Percentiles rank a stretch among this genome's conserved stretches.
Conservation (phyloP, 2,888 invertebrate genomes). For the Chaitophorus viminalis region DNA sequence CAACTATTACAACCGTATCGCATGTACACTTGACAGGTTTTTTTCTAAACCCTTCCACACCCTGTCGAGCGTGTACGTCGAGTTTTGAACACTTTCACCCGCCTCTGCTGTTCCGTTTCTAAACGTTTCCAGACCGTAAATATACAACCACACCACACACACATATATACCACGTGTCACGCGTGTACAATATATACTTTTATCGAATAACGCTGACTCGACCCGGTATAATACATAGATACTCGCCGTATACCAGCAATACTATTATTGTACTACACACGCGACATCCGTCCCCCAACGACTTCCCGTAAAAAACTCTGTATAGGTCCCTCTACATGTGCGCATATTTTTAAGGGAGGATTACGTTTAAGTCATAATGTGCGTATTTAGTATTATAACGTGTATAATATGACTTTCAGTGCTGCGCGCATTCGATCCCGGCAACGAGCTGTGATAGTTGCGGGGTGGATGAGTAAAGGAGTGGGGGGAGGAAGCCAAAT, state of each 20-base stretch:
- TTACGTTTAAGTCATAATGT: background rate
- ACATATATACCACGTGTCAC: background rate
- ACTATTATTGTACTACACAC: no score
- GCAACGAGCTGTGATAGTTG: no score
- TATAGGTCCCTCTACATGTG: background rate
- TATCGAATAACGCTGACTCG: conserved; percentile 34
- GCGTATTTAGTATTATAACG: background rate
- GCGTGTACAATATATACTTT: background rate
- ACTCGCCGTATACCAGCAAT: no score
- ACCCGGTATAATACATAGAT: background rate
- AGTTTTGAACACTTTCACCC: background rate
- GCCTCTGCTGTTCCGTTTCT: background rate
- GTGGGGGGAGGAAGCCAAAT: conserved; percentile 34
- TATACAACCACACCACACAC: background rate
- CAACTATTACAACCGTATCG: background rate
- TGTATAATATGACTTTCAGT: conserved; percentile 33
- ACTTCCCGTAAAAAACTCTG: no score
- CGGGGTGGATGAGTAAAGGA: no score
- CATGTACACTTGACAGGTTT: no score
- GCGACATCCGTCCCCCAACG: no score
- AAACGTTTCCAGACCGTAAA: background rate
- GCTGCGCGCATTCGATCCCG: background rate
- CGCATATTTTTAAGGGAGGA: conserved; percentile 21
- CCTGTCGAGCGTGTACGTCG: background rate
- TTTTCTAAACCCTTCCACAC: background rate